Percentiles rank a stretch among this genome's conserved stretches.
These are phyloP conservation scores for Pediacus dermestoides DNA, from an alignment of 2,888 invertebrate genomes.

Conservation along the genomic window DNA sequence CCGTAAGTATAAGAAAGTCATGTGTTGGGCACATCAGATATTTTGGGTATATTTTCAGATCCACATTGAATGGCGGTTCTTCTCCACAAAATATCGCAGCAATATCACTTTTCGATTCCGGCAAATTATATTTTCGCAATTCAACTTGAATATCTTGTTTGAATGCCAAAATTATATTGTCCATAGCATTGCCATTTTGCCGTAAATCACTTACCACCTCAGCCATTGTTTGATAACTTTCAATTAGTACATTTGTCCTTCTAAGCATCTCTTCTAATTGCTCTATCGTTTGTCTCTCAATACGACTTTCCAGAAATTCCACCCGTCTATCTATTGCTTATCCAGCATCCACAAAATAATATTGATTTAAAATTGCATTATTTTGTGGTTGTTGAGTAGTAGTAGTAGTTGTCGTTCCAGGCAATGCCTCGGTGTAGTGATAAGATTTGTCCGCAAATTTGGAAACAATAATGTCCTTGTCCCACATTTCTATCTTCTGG, in stretches of 20 bases:
- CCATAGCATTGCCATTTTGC: not conserved
- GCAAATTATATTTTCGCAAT: conserved; percentile 11
- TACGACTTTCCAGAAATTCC: conserved; percentile 4
- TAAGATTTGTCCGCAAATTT: conserved; percentile 19
- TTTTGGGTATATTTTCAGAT: conserved; percentile 1
- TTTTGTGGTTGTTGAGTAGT: conserved; percentile 6
- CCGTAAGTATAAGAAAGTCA: no score
- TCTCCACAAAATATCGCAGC: conserved; percentile 17
- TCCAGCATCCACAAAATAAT: conserved; percentile 20
- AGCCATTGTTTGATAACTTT: conserved; percentile 11
- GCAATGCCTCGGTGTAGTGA: conserved; percentile 14
- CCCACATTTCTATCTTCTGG: conserved; percentile 10
- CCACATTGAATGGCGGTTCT: conserved; percentile 16
- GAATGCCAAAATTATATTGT: conserved; percentile 5
- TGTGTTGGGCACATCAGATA: no score
- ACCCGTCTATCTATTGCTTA: conserved; percentile 8
- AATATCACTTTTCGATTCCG: conserved; percentile 16
- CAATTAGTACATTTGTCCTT: conserved; percentile 4
- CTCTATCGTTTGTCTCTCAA: conserved; percentile 7
- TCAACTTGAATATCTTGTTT: not conserved
- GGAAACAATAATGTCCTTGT: conserved; percentile 16
- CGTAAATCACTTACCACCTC: conserved; percentile 10
- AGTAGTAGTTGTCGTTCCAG: no score
- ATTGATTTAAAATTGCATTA: conserved; percentile 12
- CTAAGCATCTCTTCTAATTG: conserved; percentile 8